phyloP scores from a whole-genome alignment of 2,888 invertebrate genomes.

The Silvanus unidentatus region DNA sequence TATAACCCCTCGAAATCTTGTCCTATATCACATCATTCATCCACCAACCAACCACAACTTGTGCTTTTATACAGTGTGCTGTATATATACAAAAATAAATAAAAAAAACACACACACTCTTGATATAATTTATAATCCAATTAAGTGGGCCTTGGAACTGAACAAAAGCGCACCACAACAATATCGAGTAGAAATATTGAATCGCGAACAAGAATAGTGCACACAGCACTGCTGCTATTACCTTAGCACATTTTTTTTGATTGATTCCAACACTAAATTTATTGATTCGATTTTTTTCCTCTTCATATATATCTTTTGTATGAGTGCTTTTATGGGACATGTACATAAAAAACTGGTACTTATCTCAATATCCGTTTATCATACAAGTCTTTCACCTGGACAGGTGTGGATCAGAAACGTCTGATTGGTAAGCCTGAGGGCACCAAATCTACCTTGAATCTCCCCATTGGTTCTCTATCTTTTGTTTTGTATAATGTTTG shows the following conservation, averaged over 20 bases:
- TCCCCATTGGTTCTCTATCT: slow-evolving; percentile 35
- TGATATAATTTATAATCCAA: slow-evolving; percentile 48
- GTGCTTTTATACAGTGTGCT: no score
- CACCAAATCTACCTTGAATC: slow-evolving; percentile 21
- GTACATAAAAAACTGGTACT: no score
- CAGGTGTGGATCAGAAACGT: slow-evolving; percentile 32
- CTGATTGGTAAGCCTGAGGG: slow-evolving; percentile 40
- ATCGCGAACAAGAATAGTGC: no score
- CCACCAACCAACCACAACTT: slow-evolving; percentile 1
- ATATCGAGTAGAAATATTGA: slow-evolving; percentile 24
- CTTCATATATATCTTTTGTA: background rate
- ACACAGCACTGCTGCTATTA: no score
- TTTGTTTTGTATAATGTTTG: slow-evolving; percentile 35
- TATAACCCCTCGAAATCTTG: no score
- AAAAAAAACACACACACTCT: slow-evolving; percentile 23
- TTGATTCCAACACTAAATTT: slow-evolving; percentile 16
- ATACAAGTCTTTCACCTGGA: slow-evolving; percentile 22
- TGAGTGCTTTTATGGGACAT: background rate
- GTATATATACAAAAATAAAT: slow-evolving; percentile 23
- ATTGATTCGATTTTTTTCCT: background rate
- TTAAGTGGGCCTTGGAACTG: slow-evolving; percentile 39
- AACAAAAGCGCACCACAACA: slow-evolving; percentile 10
- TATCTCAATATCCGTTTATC: background rate
- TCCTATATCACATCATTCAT: slow-evolving; percentile 2
- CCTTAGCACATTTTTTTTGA: no score